These are phyloP conservation scores for Pachliopta kotzebuea DNA, from an alignment of 2,888 invertebrate genomes.

Conservation along the genomic window DNA sequence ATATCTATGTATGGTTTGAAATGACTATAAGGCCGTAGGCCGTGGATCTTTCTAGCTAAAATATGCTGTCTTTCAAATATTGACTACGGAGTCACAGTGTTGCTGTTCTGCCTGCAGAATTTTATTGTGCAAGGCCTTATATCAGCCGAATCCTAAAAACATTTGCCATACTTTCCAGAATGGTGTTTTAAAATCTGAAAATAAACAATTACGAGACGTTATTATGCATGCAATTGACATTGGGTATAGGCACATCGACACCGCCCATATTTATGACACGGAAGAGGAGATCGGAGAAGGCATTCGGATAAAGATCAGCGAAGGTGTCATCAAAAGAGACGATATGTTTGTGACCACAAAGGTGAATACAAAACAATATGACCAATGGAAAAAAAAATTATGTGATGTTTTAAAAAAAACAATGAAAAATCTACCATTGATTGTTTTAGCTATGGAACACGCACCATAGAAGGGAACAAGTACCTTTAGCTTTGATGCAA, in stretches of 20 bases:
- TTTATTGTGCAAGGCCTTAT: neutral
- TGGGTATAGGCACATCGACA: slow-evolving; percentile 79
- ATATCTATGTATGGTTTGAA: no score
- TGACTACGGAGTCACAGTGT: no score
- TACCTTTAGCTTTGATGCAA: slow-evolving; percentile 81
- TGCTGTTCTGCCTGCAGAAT: no score
- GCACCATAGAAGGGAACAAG: slow-evolving; percentile 83
- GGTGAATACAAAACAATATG: slow-evolving; percentile 46
- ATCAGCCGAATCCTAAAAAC: neutral
- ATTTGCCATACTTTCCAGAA: slow-evolving; percentile 41
- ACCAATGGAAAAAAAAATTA: neutral
- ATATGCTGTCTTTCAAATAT: no score
- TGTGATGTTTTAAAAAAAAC: neutral
- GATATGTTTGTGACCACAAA: slow-evolving; percentile 79
- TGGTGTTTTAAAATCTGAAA: slow-evolving; percentile 40
- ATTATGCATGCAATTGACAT: slow-evolving; percentile 65
- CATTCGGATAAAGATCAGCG: slow-evolving; percentile 58
- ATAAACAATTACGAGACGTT: slow-evolving; percentile 51
- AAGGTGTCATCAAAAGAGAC: slow-evolving; percentile 64
- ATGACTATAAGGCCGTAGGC: no score
- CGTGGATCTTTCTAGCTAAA: no score
- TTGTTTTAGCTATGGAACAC: slow-evolving; percentile 67
- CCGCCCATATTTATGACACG: slow-evolving; percentile 73
- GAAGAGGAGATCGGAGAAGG: slow-evolving; percentile 73
- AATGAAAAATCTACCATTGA: slow-evolving; percentile 4